A percentile compares a stretch with the other conserved stretches of the same genome.
Conservation (phyloP, 1,140 invertebrate species). For the Hyposmocoma kahamanoa region DNA sequence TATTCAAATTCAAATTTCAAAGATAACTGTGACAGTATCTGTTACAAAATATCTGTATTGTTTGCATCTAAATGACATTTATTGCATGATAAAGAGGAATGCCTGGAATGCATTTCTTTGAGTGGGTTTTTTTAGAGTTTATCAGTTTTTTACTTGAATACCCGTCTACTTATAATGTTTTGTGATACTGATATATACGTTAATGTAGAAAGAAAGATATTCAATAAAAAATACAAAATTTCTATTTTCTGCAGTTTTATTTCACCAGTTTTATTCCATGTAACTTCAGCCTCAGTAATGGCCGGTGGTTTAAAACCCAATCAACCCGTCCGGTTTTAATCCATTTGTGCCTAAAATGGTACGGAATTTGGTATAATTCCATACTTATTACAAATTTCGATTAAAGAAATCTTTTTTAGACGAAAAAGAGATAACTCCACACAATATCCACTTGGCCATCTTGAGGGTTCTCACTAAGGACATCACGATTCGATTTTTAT, state of each 20-base stretch:
- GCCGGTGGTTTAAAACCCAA: too few species aligned
- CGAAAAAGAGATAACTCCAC: too few species aligned
- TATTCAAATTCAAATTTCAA: slow-evolving; percentile 14
- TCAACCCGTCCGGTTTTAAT: too few species aligned
- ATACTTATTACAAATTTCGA: too few species aligned
- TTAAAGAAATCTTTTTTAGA: too few species aligned
- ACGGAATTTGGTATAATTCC: too few species aligned
- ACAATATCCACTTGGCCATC: too few species aligned
- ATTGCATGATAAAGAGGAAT: not conserved
- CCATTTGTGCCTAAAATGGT: too few species aligned
- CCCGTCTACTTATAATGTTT: slow-evolving; percentile 52
- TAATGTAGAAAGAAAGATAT: slow-evolving; percentile 43
- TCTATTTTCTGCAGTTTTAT: slow-evolving; percentile 34
- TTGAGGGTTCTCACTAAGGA: too few species aligned
- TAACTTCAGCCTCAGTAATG: too few species aligned
- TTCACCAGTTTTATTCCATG: slow-evolving; percentile 11
- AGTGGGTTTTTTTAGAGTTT: slow-evolving; percentile 48
- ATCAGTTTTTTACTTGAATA: slow-evolving; percentile 67
- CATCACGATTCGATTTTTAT: too few species aligned
- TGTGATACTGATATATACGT: slow-evolving; percentile 62
- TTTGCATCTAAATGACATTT: slow-evolving; percentile 8
- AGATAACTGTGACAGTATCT: slow-evolving; percentile 26
- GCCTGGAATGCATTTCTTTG: not conserved
- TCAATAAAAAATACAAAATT: slow-evolving; percentile 72
- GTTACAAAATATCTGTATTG: slow-evolving; percentile 20